Base-by-base conservation (phyloP, 2,797 vertebrate species). In the Anomalospiza imberbis region DNA sequence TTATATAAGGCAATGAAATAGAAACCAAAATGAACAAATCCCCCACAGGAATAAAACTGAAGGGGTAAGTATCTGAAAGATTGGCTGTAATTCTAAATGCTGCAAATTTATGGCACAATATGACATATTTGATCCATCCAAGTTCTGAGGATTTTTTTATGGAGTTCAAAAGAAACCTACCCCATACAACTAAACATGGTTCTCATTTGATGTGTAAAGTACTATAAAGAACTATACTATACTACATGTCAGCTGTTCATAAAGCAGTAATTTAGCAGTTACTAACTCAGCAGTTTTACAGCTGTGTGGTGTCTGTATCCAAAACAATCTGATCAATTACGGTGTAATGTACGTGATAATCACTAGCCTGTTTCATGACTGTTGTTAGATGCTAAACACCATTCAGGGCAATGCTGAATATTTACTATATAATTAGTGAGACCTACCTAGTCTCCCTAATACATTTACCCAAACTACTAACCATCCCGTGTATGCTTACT, bases 401-500 rank as follows among this genome's bases (percentile, higher is more conserved):
- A 42, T 40, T 76, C 19, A 83, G 61, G 38, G 28, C 32, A 92
- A 76, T 29, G 36, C 6, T 62, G 20, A 85, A 8, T 82, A 85
- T 66, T 73, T 73, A 76, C 25, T 58, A 15, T 32, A 28, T 3
- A 58, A 21, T 32, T 58, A 44, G 36, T 36, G 17, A 58, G 45
- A 74, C 36, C 32, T 32, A 44, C 3, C 11, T 36, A 31, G 17
- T 55, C 40, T 62, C 47, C 55, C 9, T 42, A 77, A 61, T 2
- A n/a, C 11, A 21, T 18, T 57, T 57, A 24, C 25, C 16, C 9
- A 24, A 78, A 75, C 14, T 63, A 62, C 13, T 71, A 82, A 71
- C 9, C 34, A 80, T 29, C 6, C n/a, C 1, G 2, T 1, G 0
- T 10, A 84, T 7, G 1, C 24, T 61, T 17, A 38, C 1, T 40